A percentile compares a stretch with the other conserved stretches of the same genome.
Conservation (phyloP, 30 jellyfish, hydroid and myxozoan genomes). For the Hydractinia symbiolongicarpus region DNA sequence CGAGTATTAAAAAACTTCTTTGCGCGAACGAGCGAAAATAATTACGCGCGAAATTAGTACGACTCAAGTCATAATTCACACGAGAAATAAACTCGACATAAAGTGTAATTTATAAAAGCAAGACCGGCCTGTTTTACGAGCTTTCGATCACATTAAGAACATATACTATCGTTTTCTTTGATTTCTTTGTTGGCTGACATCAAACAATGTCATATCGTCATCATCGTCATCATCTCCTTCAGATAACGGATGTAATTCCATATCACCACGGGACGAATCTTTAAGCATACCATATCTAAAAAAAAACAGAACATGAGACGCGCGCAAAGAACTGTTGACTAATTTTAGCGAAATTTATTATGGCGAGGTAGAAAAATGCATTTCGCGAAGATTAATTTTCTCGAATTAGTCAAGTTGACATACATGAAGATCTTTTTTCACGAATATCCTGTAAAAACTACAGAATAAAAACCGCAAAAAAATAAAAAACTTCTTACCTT, state of each 20-base stretch:
- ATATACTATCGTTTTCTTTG: conserved; percentile 13
- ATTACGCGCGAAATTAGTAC: too few relatives aligned
- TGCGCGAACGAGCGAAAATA: too few relatives aligned
- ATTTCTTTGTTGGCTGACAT: conserved; percentile 52
- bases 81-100: too few relatives aligned
- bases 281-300: conserved; percentile 62
- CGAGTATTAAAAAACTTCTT: too few relatives aligned
- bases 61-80: too few relatives aligned
- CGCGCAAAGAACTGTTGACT: neutral
- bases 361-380: neutral
- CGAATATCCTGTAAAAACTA: neutral
- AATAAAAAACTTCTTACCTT: conserved; percentile 25
- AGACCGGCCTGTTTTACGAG: too few relatives aligned
- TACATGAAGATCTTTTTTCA: neutral
- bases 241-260: conserved; percentile 86
- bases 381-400: neutral
- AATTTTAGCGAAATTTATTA: neutral
- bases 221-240: conserved; percentile 88
- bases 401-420: neutral
- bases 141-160: too few relatives aligned
- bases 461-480: neutral
- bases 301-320: neutral
- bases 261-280: conserved; percentile 40
- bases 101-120: too few relatives aligned
- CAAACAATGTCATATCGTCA: conserved; percentile 73